A percentile compares a stretch with the other conserved stretches of the same genome.
Evolutionary conservation across 2,888 invertebrate species (phyloP).

Genomic region (Hemicrepidius hirtus): DNA sequence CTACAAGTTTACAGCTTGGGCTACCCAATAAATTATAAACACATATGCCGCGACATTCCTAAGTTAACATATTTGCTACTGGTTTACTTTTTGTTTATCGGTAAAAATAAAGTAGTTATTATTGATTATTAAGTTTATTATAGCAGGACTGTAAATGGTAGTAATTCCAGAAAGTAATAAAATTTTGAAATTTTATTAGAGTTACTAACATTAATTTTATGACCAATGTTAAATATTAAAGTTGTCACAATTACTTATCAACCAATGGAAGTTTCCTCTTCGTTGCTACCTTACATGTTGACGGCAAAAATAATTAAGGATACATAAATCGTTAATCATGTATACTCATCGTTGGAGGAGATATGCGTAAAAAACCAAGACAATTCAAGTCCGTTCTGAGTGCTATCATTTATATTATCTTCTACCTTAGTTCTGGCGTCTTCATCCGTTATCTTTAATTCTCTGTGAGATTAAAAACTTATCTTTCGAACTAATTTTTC

Average conservation of each 20-base stretch:
- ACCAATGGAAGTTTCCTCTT: no score
- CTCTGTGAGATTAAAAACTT: no score
- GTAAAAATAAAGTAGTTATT: background rate
- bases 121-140: background rate
- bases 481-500: no score
- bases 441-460: no score
- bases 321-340: background rate
- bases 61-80: slow-evolving; percentile 15
- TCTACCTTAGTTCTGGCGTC: no score
- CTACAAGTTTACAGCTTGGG: slow-evolving; percentile 13
- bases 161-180: slow-evolving; percentile 1
- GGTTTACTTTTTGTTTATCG: slow-evolving; percentile 13
- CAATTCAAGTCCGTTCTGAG: no score
- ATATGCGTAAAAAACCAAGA: no score
- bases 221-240: background rate
- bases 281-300: no score
- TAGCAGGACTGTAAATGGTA: background rate
- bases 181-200: slow-evolving; percentile 7
- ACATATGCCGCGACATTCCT: slow-evolving; percentile 18
- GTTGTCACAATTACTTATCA: no score
- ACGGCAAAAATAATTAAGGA: background rate
- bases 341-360: background rate
- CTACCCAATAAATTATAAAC: slow-evolving; percentile 25
- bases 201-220: background rate
- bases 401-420: no score